Base-by-base conservation (phyloP, 2,888 invertebrate genomes). In the Baccha elongata region DNA sequence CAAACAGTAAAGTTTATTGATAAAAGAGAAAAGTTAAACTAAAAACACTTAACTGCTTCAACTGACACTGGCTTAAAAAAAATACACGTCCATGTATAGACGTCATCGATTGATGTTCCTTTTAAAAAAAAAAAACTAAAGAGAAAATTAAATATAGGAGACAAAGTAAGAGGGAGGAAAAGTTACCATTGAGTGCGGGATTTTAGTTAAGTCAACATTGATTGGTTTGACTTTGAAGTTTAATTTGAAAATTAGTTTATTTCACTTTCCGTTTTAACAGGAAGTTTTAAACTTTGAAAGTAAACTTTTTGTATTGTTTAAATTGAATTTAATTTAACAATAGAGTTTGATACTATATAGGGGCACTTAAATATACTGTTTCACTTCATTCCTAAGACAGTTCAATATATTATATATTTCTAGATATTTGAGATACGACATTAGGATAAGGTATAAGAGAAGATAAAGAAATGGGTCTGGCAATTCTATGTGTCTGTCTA, bases 161-260 rank as follows among this genome's bases (percentile, higher is more conserved):
- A 15, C 1, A 17, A 11, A 3, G 8, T 8, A 3, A 7, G 8
- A 10, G 8, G 6, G 29, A 29, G 11, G 23, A 23, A 48, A 67
- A 67, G 67, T 67, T 67, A 11, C 21, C 60, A 42, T 17, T 46
- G 29, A 64, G 72, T 46, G n/a, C n/a, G 26, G 46, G 29, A 58
- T 55, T 48, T 48, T 15, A 67, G 65, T 40, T 60, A 11, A 44
- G 23, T 65, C 40, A 58, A 55, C 58, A 58, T 40, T 58, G 17
- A 52, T 62, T 15, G 53, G 23, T 32, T 74, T 64, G 73, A 58
- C 65, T 58, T 65, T 40, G 13, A 48, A 65, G 29, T 58, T 67
- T 40, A 29, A 13, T 50, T 65, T 50, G 58, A 58, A 74, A 74
- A 67, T 58, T 50, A 58, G 65, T 74, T 65, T 40, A 42, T 50